phyloP scores from a whole-genome alignment of 2,888 invertebrate species.

The Caenorhabditis sinica region DNA sequence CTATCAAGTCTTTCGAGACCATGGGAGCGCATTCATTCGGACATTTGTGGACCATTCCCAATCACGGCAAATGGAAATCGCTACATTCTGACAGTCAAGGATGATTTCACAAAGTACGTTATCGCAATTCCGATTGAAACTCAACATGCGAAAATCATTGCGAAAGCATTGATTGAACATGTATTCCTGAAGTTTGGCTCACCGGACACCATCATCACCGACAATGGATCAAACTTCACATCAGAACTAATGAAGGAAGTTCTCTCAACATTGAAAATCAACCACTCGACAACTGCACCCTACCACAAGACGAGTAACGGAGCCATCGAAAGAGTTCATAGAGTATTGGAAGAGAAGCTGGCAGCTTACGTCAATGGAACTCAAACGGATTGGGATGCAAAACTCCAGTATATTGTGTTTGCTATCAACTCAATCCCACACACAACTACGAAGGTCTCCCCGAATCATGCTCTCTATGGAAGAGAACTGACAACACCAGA shows the following conservation, averaged over 20 bases:
- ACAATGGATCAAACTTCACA: neutral
- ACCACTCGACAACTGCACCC: constrained; percentile 21
- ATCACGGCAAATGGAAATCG: neutral
- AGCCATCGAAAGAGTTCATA: constrained; percentile 38
- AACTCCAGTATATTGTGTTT: constrained; percentile 22
- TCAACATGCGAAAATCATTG: neutral
- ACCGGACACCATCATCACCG: neutral
- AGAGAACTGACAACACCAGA: constrained; percentile 16
- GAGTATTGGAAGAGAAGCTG: constrained; percentile 23
- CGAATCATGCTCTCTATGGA: constrained; percentile 24
- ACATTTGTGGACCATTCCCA: constrained; percentile 9
- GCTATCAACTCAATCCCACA: constrained; percentile 29
- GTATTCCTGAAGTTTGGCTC: neutral
- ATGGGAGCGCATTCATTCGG: constrained; percentile 3
- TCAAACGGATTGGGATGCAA: neutral
- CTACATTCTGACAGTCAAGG: neutral
- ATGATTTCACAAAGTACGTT: too few species aligned
- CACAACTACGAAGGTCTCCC: constrained; percentile 6
- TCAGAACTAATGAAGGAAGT: neutral
- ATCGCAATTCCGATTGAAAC: neutral
- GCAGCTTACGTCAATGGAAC: neutral
- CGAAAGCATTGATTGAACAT: neutral
- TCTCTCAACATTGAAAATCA: neutral
- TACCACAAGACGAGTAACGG: constrained; percentile 44
- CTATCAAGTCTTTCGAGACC: neutral